Percentiles rank a stretch among this genome's conserved stretches.
phyloP scores from a whole-genome alignment of 2,888 invertebrate genomes.

The Pyralis farinalis region DNA sequence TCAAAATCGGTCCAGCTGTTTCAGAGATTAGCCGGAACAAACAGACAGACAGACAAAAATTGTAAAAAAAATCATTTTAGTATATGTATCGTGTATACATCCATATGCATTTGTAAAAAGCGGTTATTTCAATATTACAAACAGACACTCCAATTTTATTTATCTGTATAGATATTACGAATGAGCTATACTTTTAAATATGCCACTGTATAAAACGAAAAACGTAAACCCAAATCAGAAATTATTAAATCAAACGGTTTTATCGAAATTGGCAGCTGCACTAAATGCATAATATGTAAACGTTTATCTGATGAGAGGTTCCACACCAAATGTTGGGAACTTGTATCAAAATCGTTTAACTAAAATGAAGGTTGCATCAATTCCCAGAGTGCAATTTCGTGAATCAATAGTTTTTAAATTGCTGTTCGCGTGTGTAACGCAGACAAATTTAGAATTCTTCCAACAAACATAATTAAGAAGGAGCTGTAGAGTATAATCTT shows the following conservation, averaged over 20 bases:
- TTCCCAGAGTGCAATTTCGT: conserved; percentile 50
- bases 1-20: too few relatives aligned
- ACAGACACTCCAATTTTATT: too few relatives aligned
- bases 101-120: too few relatives aligned
- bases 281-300: conserved; percentile 70
- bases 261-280: conserved; percentile 58
- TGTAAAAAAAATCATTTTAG: too few relatives aligned
- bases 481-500: not conserved
- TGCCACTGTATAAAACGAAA: conserved; percentile 21
- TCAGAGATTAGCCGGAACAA: too few relatives aligned
- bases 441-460: conserved; percentile 16
- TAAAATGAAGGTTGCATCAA: conserved; percentile 46
- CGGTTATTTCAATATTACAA: too few relatives aligned
- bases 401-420: conserved; percentile 8
- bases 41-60: too few relatives aligned
- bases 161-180: too few relatives aligned
- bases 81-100: too few relatives aligned
- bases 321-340: conserved; percentile 45
- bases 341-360: conserved; percentile 69
- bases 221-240: conserved; percentile 38
- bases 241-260: conserved; percentile 65
- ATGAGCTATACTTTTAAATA: not conserved
- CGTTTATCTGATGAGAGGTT: conserved; percentile 73
- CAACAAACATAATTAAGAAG: not conserved
- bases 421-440: conserved; percentile 19